Percentiles rank a stretch among this genome's conserved stretches.
These are phyloP conservation scores for Carassius auratus DNA, from an alignment of 2,113 vertebrate species.

Conservation along the genomic window DNA sequence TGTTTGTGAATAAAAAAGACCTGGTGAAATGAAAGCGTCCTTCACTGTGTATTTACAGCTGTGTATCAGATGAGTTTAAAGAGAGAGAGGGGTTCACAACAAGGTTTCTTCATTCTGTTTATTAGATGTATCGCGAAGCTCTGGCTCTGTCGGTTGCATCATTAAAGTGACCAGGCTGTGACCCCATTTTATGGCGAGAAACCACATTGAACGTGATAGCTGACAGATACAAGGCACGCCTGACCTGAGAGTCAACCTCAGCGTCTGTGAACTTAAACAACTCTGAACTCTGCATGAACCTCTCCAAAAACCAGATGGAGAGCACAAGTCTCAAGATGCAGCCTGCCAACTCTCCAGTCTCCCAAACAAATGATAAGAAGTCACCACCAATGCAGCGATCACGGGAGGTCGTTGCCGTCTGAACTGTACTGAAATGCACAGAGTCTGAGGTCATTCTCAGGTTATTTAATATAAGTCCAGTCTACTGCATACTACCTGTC, in stretches of 20 bases:
- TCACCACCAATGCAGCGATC: conserved; percentile 3
- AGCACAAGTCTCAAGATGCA: conserved; percentile 51
- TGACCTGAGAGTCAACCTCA: conserved; percentile 72
- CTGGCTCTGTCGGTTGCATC: neutral
- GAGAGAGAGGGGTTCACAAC: neutral
- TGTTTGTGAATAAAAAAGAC: too few relatives aligned
- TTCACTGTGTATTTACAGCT: too few relatives aligned
- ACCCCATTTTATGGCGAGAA: conserved; percentile 60
- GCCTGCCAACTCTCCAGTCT: conserved; percentile 16
- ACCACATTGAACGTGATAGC: conserved; percentile 28
- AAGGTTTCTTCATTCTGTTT: neutral
- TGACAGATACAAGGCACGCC: conserved; percentile 56
- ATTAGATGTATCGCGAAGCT: neutral
- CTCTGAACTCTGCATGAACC: conserved; percentile 70
- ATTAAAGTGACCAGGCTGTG: conserved; percentile 58
- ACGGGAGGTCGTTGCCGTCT: conserved; percentile 13
- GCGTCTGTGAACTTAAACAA: conserved; percentile 68
- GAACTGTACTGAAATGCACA: neutral
- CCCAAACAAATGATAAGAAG: conserved; percentile 38
- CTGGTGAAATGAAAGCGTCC: too few relatives aligned
- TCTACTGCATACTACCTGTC: too few relatives aligned
- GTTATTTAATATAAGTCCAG: neutral
- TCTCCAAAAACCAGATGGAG: conserved; percentile 67
- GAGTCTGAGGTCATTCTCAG: neutral
- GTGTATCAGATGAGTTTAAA: too few relatives aligned